Percentiles rank a stretch among this genome's conserved stretches.
Evolutionary conservation across 2,888 invertebrate genomes (phyloP).

Genomic region (Euplagia quadripunctaria): DNA sequence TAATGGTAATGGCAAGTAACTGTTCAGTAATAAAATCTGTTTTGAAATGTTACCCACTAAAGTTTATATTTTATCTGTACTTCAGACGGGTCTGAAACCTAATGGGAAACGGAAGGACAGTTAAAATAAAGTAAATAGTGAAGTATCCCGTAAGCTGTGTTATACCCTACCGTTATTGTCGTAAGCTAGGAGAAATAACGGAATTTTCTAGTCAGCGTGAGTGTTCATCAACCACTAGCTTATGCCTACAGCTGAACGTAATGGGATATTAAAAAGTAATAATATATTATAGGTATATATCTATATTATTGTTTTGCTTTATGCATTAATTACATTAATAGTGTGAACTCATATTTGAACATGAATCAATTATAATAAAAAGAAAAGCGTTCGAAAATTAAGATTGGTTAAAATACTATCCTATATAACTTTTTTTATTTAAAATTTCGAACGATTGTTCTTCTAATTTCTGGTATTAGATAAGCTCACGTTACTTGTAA

Average conservation of each 20-base stretch:
- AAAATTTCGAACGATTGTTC: too few relatives aligned
- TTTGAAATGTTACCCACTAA: slow-evolving; percentile 7
- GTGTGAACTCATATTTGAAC: too few relatives aligned
- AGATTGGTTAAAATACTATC: too few relatives aligned
- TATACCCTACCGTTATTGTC: slow-evolving; percentile 5
- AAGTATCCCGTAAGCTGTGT: slow-evolving; percentile 3
- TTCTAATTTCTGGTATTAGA: background rate
- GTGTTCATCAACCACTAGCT: background rate
- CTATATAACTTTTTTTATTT: too few relatives aligned
- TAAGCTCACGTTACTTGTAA: background rate
- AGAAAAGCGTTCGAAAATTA: too few relatives aligned
- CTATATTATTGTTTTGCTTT: background rate
- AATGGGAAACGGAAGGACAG: background rate
- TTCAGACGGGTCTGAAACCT: background rate
- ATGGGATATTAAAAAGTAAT: background rate
- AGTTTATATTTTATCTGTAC: slow-evolving; percentile 14
- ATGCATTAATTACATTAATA: background rate
- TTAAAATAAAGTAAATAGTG: slow-evolving; percentile 4
- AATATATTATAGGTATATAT: too few relatives aligned
- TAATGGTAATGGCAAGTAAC: background rate
- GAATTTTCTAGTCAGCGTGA: background rate
- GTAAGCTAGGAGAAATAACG: slow-evolving; percentile 1
- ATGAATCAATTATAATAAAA: background rate
- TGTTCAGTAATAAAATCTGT: background rate
- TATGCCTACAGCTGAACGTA: background rate